Evolutionary conservation across 2,113 vertebrate genomes (phyloP), one percentile per base, ranked within the genome.

Genomic region (Chionis minor): DNA sequence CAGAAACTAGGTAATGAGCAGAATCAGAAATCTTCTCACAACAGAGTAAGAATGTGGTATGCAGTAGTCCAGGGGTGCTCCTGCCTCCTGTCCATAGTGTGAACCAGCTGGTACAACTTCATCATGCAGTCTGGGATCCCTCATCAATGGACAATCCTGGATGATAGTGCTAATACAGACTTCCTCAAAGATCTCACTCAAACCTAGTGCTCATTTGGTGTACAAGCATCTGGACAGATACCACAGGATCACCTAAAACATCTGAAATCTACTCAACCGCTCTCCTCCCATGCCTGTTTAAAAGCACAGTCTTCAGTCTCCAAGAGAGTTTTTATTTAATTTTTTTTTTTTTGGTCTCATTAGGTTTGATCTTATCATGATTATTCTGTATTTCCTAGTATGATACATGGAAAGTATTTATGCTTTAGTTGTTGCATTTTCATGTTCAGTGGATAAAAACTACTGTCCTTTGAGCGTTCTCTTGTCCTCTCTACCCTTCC

Each of bases 151-250:
- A 10, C 14, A 52, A 78, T 42, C 38, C 26, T 45, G 4, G 11
- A n/a, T 40, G 7, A 21, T 20, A 65, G 6, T 54, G 12, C 6
- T 56, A 47, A 81, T 28, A 32, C 4, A 47, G 78, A 40, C 14
- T 49, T 54, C 16, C 20, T 90, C 70, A 70, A 70, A 81, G 52
- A 49, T 40, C 70, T 62, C 28, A 20, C 19, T 55, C 32, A 67
- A 63, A 8, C 2, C 2, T 22, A 45, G 7, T 1, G 1, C 9
- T 55, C 51, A 49, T 61, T 70, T 8, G 5, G 4, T 27, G 9
- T 51, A 27, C 30, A 71, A 74, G 10, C 4, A 52, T 82, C 38
- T 45, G 21, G 23, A 58, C 17, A 58, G 35, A 55, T 26, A 86
- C 3, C 0, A 2, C 9, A 85, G 16, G 14, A 40, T 45, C 30